phyloP scores from a whole-genome alignment of 2,797 vertebrate genomes.

The Basileuterus tristriatus region DNA sequence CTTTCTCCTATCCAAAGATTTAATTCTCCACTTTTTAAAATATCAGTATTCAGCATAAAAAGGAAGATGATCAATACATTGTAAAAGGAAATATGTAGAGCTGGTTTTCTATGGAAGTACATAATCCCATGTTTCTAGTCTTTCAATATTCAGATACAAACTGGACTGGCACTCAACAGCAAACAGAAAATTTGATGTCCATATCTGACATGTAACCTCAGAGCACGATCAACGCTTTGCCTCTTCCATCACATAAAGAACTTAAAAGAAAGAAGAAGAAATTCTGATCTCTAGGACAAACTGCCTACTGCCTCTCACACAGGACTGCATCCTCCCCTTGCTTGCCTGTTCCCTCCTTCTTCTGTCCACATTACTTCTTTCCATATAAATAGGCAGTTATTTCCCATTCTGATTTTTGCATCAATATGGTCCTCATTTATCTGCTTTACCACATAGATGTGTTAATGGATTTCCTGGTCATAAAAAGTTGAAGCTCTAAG shows the following conservation, averaged over 20 bases:
- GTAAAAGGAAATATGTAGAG: not conserved
- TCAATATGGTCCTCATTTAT: not conserved
- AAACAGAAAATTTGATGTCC: not conserved
- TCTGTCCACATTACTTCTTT: not conserved
- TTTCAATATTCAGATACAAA: not conserved
- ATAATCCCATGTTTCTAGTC: fast-evolving
- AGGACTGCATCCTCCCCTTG: not conserved
- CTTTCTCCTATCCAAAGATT: not conserved
- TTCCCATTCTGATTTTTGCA: not conserved
- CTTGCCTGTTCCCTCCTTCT: not conserved
- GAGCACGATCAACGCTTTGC: not conserved
- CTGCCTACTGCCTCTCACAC: not conserved
- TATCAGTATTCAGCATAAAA: not conserved
- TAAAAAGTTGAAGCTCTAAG: not conserved
- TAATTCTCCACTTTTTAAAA: not conserved
- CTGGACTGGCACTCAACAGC: not conserved
- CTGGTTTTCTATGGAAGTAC: not conserved
- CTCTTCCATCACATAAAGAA: not conserved
- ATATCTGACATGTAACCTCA: not conserved
- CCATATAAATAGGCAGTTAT: not conserved
- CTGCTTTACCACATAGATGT: conserved; percentile 6
- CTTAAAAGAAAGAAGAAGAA: not conserved
- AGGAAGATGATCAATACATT: not conserved
- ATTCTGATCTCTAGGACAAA: not conserved
- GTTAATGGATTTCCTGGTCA: not conserved